Evolutionary conservation across 2,888 invertebrate species (phyloP).

Genomic region (Folsomia manolachei): DNA sequence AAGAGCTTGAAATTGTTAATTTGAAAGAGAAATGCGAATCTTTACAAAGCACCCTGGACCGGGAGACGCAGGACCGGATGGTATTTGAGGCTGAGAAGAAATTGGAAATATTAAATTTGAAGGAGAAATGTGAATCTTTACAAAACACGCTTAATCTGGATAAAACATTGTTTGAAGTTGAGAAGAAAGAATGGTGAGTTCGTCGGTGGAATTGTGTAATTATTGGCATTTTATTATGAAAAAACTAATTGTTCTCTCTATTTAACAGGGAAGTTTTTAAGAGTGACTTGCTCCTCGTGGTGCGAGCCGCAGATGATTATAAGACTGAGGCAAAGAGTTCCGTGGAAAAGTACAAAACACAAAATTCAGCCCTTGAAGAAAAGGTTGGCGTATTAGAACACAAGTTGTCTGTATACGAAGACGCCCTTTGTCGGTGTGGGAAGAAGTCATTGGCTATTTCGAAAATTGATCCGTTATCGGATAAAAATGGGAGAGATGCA

Average conservation of each 20-base stretch:
- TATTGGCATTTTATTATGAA: not conserved
- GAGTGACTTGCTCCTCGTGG: constrained; percentile 85
- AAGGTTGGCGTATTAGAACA: no score
- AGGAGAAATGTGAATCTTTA: constrained; percentile 66
- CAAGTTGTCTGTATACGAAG: no score
- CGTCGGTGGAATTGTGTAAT: not conserved
- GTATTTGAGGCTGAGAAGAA: constrained; percentile 62
- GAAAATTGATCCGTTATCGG: no score
- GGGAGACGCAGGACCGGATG: constrained; percentile 65
- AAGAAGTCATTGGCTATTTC: no score
- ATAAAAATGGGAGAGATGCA: no score
- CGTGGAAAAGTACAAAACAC: not conserved
- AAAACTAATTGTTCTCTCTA: not conserved
- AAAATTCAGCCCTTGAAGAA: not conserved
- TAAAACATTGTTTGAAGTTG: constrained; percentile 62
- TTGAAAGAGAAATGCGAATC: constrained; percentile 67
- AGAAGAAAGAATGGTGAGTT: constrained; percentile 66
- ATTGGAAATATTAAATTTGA: no score
- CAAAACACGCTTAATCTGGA: constrained; percentile 67
- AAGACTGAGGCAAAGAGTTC: constrained; percentile 79
- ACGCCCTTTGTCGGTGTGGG: no score
- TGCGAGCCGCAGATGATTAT: constrained; percentile 92
- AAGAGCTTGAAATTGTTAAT: constrained; percentile 55
- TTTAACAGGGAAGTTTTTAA: constrained; percentile 75
- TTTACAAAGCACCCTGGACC: constrained; percentile 64